Conservation (phyloP, 2,797 vertebrate species). For the Cynopterus sphinx region DNA sequence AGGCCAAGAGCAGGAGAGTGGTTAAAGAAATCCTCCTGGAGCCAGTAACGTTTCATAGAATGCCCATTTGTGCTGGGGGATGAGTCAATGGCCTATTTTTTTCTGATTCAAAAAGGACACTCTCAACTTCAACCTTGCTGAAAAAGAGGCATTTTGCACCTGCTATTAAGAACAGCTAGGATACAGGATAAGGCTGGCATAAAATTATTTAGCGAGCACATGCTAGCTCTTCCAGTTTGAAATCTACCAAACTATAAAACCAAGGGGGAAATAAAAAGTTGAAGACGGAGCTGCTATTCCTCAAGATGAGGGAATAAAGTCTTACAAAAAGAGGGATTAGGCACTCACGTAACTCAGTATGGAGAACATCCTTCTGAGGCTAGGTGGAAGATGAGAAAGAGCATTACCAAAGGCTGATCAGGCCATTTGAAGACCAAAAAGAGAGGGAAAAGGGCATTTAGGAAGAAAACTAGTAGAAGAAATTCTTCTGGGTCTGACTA, state of each 20-base stretch:
- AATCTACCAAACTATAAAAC: conserved; percentile 53
- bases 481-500: conserved; percentile 61
- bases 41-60: conserved; percentile 73
- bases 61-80: conserved; percentile 69
- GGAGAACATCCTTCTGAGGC: conserved; percentile 74
- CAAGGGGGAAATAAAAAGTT: conserved; percentile 39
- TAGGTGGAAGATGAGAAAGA: conserved; percentile 59
- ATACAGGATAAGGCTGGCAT: conserved; percentile 58
- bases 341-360: conserved; percentile 61
- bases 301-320: conserved; percentile 24
- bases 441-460: neutral
- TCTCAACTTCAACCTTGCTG: conserved; percentile 69
- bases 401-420: conserved; percentile 45
- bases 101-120: conserved; percentile 69
- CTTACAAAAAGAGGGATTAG: conserved; percentile 54
- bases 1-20: conserved; percentile 78
- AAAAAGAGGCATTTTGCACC: conserved; percentile 72
- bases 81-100: conserved; percentile 70
- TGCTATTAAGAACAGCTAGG: conserved; percentile 79
- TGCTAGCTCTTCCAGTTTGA: conserved; percentile 70
- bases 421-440: conserved; percentile 57
- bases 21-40: conserved; percentile 72
- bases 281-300: conserved; percentile 40
- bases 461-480: conserved; percentile 45
- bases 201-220: conserved; percentile 68